These are phyloP conservation scores for Oryctolagus cuniculus DNA, from an alignment of 2,113 vertebrate genomes.

Conservation along the genomic window DNA sequence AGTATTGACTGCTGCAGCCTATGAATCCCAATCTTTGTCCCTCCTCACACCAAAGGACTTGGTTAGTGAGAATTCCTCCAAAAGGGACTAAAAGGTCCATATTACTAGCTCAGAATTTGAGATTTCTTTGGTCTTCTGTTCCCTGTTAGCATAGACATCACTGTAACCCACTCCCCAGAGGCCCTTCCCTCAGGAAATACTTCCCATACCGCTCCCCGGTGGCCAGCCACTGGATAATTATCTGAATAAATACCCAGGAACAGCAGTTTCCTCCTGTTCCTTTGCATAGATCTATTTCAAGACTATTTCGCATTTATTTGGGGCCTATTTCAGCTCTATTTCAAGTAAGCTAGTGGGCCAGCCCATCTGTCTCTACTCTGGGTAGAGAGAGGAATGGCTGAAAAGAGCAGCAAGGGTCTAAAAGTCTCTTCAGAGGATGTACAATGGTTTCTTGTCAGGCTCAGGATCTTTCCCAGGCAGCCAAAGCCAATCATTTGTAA, in stretches of 20 bases:
- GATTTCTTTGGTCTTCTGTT: slow-evolving; percentile 38
- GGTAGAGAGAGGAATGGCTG: slow-evolving; percentile 41
- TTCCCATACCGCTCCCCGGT: slow-evolving; percentile 48
- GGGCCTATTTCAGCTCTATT: slow-evolving; percentile 69
- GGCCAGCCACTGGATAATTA: slow-evolving; percentile 52
- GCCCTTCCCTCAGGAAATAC: slow-evolving; percentile 43
- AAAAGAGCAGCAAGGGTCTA: slow-evolving; percentile 56
- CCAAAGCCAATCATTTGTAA: neutral
- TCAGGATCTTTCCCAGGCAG: slow-evolving; percentile 38
- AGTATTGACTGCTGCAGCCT: neutral
- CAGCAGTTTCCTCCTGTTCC: slow-evolving; percentile 56
- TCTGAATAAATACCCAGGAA: slow-evolving; percentile 48
- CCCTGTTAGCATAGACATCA: neutral
- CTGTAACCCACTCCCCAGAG: neutral
- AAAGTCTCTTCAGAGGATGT: slow-evolving; percentile 57
- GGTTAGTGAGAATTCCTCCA: slow-evolving; percentile 3
- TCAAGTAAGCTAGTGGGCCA: slow-evolving; percentile 54
- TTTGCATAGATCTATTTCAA: slow-evolving; percentile 62
- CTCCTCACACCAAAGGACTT: neutral
- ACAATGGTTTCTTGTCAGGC: slow-evolving; percentile 24
- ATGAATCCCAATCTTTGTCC: neutral
- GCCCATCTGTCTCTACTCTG: slow-evolving; percentile 47
- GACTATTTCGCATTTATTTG: slow-evolving; percentile 63
- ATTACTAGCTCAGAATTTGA: slow-evolving; percentile 36
- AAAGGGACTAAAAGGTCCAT: slow-evolving; percentile 20